Percentiles rank a stretch among this genome's conserved stretches.
phyloP scores from a whole-genome alignment of 2,797 vertebrate genomes.

The Chanos chanos region DNA sequence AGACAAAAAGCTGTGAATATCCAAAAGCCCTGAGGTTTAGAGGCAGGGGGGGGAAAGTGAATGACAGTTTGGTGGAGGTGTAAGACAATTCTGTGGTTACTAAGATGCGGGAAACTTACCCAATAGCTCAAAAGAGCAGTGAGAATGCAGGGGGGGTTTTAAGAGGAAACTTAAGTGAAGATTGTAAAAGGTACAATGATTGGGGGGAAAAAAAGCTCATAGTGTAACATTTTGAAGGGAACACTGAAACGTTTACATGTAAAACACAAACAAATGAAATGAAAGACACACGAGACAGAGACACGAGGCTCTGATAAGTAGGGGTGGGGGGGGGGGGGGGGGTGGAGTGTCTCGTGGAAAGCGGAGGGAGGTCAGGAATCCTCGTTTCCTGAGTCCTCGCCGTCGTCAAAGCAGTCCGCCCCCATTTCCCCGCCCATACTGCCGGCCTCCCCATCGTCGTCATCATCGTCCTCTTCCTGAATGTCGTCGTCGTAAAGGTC shows the following conservation, averaged over 20 bases:
- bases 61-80: constrained; percentile 24
- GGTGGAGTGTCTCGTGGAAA: constrained; percentile 28
- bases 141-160: too few species aligned
- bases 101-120: neutral
- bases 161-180: neutral
- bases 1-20: constrained; percentile 49
- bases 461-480: constrained; percentile 93
- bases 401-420: constrained; percentile 83
- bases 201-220: too few species aligned
- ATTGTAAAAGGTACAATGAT: neutral
- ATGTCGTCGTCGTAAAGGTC: constrained; percentile 96
- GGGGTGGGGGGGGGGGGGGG: constrained; percentile 37
- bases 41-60: constrained; percentile 59
- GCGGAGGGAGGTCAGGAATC: constrained; percentile 81
- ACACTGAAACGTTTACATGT: constrained; percentile 22
- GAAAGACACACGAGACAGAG: constrained; percentile 34
- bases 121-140: neutral
- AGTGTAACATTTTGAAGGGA: constrained; percentile 3
- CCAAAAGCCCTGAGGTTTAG: constrained; percentile 75
- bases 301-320: constrained; percentile 21
- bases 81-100: neutral
- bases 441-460: constrained; percentile 88
- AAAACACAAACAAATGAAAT: constrained; percentile 47
- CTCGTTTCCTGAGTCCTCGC: constrained; percentile 97
- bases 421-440: constrained; percentile 75